Base-by-base conservation (phyloP, 37 sponge, comb jelly and placozoan species). In the Haliclona indistincta region DNA sequence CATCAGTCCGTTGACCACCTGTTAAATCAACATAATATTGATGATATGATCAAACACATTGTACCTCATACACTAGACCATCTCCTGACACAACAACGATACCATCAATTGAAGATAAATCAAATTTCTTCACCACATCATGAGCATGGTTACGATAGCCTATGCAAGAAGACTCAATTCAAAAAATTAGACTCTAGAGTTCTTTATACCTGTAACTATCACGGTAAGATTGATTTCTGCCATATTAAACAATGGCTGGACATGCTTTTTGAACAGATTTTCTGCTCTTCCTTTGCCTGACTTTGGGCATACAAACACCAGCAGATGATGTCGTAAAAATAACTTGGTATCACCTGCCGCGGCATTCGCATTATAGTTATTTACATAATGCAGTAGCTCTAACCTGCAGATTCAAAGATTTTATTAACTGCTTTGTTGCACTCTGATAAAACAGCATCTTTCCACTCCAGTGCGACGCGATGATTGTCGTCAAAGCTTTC, bases 1-100 rank as follows among this genome's bases (percentile, higher is more conserved):
- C 97, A 96, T 96, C 0, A 96, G 58, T 3, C 97, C 97, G 84
- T 96, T 96, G 15, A 96, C 58, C n/a, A 90, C 91, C 95, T 95
- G 34, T 17, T 44, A 17, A 72, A 38, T 5, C 10, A 37, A 49
- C 56, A 30, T 6, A 29, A 44, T 2, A 37, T 25, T 2, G 4
- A n/a, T n/a, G n/a, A n/a, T n/a, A n/a, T n/a, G n/a, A n/a, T n/a
- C n/a, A n/a, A n/a, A n/a, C n/a, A n/a, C n/a, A n/a, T n/a, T 32
- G 30, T 69, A 94, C 95, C 85, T 96, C 97, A 82, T 86, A 84
- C 13, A 93, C 38, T 17, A 93, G 54, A 6, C 97, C 97, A 90
- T 96, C 97, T 19, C 97, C 97, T 26, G 92, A 86, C 13, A 81
- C 63, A 56, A 90, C 76, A 37, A 90, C 73, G 19, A 96, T 90